Evolutionary conservation across 2,888 invertebrate species (phyloP), one percentile per base, ranked within the genome.

Genomic region (Acrocyrtus sp.): DNA sequence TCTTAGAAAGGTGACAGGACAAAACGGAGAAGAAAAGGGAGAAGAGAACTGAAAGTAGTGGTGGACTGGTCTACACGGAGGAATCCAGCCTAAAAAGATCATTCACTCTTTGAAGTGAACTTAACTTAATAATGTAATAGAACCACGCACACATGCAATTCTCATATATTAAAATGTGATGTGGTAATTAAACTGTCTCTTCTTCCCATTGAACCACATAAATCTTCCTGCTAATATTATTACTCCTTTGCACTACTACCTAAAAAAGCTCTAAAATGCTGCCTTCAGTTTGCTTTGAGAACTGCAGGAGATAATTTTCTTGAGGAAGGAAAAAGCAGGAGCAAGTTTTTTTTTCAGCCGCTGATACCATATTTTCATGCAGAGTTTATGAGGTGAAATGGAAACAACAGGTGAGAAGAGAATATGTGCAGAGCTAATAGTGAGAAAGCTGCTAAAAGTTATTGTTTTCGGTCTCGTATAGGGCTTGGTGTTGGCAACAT

Each of bases 131-230:
- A 34, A 34, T 34, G 34, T 34, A 34, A 34, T 34, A 34, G 34
- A 34, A 34, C 34, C 34, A 34, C 34, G 34, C 34, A 34, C n/a
- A n/a, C 34, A 34, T 34, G 34, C 34, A 34, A 34, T 34, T 29
- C 51, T 39, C 62, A 70, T 70, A 70, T 63, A 70, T 70, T 70
- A 63, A 62, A 70, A 63, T 67, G 70, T 70, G 70, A 70, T 70
- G 61, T 53, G 62, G 62, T 70, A 70, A 70, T 70, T 70, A 70
- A 70, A 70, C 70, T 70, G 70, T 70, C 70, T 70, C 56, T 29
- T 63, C 51, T 57, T 70, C 48, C 70, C 70, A 26, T 54, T 63
- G 62, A 70, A 70, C 70, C 62, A 56, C 70, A 70, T 70, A 70
- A 70, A 70, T 70, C 70, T 70, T 60, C 61, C 51, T 27, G 62